phyloP scores from a whole-genome alignment of 2,113 vertebrate species.

The Albula goreensis region DNA sequence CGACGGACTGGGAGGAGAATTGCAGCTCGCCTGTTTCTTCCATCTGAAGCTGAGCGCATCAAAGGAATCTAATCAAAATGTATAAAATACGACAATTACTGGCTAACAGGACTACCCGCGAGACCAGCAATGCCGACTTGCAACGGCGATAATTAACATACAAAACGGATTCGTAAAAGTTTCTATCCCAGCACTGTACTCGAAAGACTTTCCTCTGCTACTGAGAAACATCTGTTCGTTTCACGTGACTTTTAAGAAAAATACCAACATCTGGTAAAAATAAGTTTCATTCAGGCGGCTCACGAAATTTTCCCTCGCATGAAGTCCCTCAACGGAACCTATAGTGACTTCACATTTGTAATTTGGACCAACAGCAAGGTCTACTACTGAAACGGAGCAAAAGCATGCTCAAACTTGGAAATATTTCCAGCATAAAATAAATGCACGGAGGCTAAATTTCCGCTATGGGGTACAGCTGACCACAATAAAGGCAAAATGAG shows the following conservation, averaged over 20 bases:
- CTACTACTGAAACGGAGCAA: no score
- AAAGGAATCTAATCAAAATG: slow-evolving; percentile 34
- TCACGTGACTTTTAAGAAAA: slow-evolving; percentile 58
- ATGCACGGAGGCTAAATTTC: no score
- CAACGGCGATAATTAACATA: slow-evolving; percentile 26
- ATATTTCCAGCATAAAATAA: no score
- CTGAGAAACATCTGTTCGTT: slow-evolving; percentile 51
- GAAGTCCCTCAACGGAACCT: slow-evolving; percentile 13
- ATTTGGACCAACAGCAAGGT: neutral
- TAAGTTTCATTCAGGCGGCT: slow-evolving; percentile 59
- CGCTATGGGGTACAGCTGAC: no score
- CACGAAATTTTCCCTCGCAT: neutral
- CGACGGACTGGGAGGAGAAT: slow-evolving; percentile 67
- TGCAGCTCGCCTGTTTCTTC: slow-evolving; percentile 71
- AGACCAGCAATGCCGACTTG: neutral
- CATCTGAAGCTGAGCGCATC: slow-evolving; percentile 51
- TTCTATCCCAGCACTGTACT: slow-evolving; percentile 32
- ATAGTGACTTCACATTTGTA: slow-evolving; percentile 1
- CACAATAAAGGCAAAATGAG: no score
- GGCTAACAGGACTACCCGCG: slow-evolving; percentile 4
- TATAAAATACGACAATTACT: slow-evolving; percentile 21
- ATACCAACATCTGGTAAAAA: slow-evolving; percentile 59
- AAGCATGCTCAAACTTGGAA: no score
- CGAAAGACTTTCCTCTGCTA: slow-evolving; percentile 47
- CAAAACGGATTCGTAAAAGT: slow-evolving; percentile 28